Percentiles rank a stretch among this genome's conserved stretches.
These are phyloP conservation scores for Pogonognathellus flavescens DNA, from an alignment of 1,140 invertebrate genomes.

Conservation along the genomic window DNA sequence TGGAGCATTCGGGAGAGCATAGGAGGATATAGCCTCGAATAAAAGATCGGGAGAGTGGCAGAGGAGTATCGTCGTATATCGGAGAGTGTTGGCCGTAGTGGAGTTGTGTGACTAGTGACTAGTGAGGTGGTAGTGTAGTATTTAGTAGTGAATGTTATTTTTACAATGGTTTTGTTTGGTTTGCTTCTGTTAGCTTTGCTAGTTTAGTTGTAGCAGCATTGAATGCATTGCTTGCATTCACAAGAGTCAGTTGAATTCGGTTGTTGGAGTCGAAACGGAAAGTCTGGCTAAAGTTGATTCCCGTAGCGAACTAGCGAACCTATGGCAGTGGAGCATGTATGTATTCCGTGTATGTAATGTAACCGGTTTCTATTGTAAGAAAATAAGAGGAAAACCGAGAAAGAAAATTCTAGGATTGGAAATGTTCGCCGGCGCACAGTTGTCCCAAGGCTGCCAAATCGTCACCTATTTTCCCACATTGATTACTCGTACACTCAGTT, in stretches of 20 bases:
- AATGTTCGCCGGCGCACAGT: constrained; percentile 60
- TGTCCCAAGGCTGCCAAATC: constrained; percentile 52
- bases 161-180: constrained; percentile 1
- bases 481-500: constrained; percentile 48
- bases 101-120: no score
- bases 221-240: not conserved
- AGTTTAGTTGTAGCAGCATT: not conserved
- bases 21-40: no score
- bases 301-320: constrained; percentile 28
- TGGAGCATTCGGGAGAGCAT: no score
- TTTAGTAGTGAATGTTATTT: constrained; percentile 16
- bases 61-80: no score
- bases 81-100: no score
- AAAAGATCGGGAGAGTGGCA: no score
- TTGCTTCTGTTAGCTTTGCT: not conserved
- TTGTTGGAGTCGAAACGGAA: constrained; percentile 42
- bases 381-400: constrained; percentile 59
- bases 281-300: constrained; percentile 55
- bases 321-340: no score
- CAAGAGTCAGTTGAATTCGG: constrained; percentile 19
- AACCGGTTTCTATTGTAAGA: constrained; percentile 58
- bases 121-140: no score
- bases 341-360: constrained; percentile 9
- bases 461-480: constrained; percentile 52
- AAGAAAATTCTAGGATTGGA: constrained; percentile 60